phyloP scores from a whole-genome alignment of 2,888 invertebrate genomes.

The Harpalus rufipes region DNA sequence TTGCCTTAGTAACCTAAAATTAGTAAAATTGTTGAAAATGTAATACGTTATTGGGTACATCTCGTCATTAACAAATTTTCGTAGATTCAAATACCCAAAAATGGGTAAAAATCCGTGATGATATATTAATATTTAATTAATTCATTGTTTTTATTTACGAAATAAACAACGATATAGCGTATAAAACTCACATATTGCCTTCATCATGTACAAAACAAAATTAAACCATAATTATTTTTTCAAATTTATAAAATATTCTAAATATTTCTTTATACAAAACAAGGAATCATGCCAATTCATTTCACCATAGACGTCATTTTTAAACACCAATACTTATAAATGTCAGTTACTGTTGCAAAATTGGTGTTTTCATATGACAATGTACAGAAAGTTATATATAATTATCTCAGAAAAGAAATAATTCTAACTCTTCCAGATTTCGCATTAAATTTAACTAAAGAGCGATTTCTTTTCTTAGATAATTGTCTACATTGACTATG shows the following conservation, averaged over 20 bases:
- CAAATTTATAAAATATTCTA: background rate
- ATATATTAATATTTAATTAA: background rate
- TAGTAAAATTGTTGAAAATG: too few species aligned
- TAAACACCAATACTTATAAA: background rate
- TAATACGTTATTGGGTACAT: too few species aligned
- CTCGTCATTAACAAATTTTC: background rate
- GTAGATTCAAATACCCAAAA: background rate
- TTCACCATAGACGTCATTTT: background rate
- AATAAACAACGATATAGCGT: background rate
- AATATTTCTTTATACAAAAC: background rate
- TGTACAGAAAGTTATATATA: background rate
- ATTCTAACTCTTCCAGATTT: constrained; percentile 2
- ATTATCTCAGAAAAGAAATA: background rate
- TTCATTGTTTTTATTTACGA: background rate
- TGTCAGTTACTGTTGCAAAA: too few species aligned
- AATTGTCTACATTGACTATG: background rate
- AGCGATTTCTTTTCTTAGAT: background rate
- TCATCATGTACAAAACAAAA: background rate
- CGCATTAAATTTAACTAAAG: background rate
- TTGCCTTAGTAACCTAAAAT: too few species aligned
- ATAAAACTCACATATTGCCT: constrained; percentile 1
- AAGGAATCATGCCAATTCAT: background rate
- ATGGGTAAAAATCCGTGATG: background rate
- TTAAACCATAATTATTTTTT: background rate
- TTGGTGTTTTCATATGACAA: background rate